phyloP scores from a whole-genome alignment of 2,888 invertebrate genomes.

The Agrotis puta region DNA sequence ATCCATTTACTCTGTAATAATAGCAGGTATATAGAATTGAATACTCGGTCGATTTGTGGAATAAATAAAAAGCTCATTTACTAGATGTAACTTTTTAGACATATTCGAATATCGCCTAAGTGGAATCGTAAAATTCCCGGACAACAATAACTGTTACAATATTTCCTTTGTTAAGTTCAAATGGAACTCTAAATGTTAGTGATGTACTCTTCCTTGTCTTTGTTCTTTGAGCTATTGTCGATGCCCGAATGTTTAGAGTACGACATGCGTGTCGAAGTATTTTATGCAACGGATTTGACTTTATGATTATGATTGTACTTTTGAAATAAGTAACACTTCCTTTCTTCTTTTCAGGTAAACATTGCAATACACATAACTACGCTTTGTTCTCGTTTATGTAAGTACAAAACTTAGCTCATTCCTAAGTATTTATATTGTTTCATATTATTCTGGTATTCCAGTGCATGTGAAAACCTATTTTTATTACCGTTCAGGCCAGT shows the following conservation, averaged over 20 bases:
- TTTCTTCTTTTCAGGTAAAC: constrained; percentile 60
- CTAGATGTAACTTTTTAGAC: neutral
- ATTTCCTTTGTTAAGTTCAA: constrained; percentile 26
- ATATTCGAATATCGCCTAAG: too few species aligned
- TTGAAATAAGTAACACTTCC: constrained; percentile 39
- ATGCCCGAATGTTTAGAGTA: constrained; percentile 20
- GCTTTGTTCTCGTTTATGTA: constrained; percentile 44
- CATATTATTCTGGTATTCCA: constrained; percentile 31
- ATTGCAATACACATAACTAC: constrained; percentile 28
- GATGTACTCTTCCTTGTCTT: constrained; percentile 36
- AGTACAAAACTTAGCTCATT: constrained; percentile 28
- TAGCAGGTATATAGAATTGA: neutral
- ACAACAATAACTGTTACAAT: constrained; percentile 9
- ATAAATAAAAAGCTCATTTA: neutral
- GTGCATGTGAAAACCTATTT: constrained; percentile 50
- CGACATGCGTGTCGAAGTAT: constrained; percentile 3
- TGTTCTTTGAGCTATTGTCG: constrained; percentile 34
- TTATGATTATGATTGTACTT: constrained; percentile 23
- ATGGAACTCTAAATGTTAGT: constrained; percentile 16
- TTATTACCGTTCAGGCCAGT: constrained; percentile 49
- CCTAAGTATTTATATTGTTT: constrained; percentile 30
- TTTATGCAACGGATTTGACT: constrained; percentile 31
- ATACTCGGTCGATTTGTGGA: too few species aligned
- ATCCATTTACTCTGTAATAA: neutral
- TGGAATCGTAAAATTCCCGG: neutral